A percentile compares a stretch with the other conserved stretches of the same genome.
phyloP scores from a whole-genome alignment of 1,140 invertebrate species.

The Globodera rostochiensis region DNA sequence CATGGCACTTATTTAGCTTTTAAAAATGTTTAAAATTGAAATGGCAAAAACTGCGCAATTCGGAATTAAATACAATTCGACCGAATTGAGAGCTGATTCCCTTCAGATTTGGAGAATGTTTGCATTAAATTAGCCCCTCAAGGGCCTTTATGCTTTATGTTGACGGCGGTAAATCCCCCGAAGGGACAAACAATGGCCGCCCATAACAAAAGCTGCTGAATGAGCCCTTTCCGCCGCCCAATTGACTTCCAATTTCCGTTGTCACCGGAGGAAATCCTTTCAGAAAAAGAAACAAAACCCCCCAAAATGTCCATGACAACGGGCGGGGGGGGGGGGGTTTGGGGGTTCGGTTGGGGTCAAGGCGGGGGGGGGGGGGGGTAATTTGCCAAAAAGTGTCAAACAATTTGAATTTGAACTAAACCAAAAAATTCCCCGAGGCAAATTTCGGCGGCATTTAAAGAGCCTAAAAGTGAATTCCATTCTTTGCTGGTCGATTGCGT shows the following conservation, averaged over 20 bases:
- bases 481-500: background rate
- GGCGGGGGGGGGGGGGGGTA: background rate
- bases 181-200: conserved; percentile 3
- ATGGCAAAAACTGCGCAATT: too few species aligned
- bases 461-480: too few species aligned
- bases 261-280: background rate
- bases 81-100: background rate
- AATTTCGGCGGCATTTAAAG: too few species aligned
- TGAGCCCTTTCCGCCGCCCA: background rate
- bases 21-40: too few species aligned
- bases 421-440: too few species aligned
- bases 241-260: background rate
- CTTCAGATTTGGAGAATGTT: background rate
- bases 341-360: background rate
- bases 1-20: too few species aligned
- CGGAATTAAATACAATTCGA: too few species aligned
- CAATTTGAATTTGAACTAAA: background rate
- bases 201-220: background rate
- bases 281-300: background rate
- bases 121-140: conserved; percentile 3
- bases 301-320: conserved; percentile 15
- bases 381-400: background rate
- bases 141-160: background rate
- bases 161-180: conserved; percentile 3
- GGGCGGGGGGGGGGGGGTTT: background rate